Evolutionary conservation across 2,113 vertebrate genomes (phyloP), one percentile per base, ranked within the genome.

Genomic region (Pelecanus crispus): DNA sequence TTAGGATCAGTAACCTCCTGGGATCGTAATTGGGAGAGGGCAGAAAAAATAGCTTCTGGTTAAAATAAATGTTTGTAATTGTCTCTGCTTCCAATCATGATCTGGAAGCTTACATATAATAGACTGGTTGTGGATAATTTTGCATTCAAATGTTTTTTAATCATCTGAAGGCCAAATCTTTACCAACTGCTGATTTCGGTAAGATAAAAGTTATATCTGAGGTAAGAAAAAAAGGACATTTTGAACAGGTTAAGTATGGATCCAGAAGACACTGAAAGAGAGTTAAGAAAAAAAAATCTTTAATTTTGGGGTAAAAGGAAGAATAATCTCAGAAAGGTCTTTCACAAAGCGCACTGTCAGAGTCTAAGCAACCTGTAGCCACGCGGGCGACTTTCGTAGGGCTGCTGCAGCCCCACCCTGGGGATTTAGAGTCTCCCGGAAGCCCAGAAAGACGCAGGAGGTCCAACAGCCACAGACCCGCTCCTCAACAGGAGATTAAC

Each of bases 321-420:
- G 14, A 73, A 67, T 20, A 15, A 93, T 13, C 44, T 56, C 3
- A 2, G 13, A 82, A 53, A 53, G 3, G 10, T 81, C 38, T 73
- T 81, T 13, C 75, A 17, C 7, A 44, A 50, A 63, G 28, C 10
- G 45, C 11, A 5, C 0, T 7, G 52, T 21, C 40, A 72, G 32
- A 59, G 11, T 16, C 36, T 28, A 25, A 32, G 21, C 29, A 83
- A 34, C 22, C 26, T 17, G 6, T 16, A 56, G 28, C 9, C 38
- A 38, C 1, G 26, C 1, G 4, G 40, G 24, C 40, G 28, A 36
- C 9, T 40, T 38, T 10, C 1, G 1, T 45, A 66, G 25, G 32
- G 68, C 12, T 19, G 36, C 44, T 79, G 21, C 29, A 56, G 66
- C 14, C 17, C 3, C 19, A 1, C 13, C 32, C 18, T 3, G 6